These are phyloP conservation scores for Odontomyia ornata DNA, from an alignment of 2,888 invertebrate genomes.

Conservation along the genomic window DNA sequence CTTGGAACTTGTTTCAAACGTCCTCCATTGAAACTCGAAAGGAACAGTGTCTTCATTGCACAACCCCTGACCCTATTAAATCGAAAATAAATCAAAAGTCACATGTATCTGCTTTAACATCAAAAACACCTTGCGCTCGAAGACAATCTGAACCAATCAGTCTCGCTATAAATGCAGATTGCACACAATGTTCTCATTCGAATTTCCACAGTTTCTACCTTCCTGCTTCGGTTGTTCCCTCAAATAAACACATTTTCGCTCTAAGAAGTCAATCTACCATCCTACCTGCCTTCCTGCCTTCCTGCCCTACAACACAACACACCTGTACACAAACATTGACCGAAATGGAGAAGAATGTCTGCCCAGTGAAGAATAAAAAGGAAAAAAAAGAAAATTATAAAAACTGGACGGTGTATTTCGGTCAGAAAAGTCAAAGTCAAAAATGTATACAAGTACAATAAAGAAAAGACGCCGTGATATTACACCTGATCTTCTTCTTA, in stretches of 20 bases:
- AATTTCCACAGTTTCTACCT: neutral
- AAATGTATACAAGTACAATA: neutral
- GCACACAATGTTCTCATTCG: slow-evolving; percentile 12
- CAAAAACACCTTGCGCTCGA: slow-evolving; percentile 45
- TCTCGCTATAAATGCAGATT: slow-evolving; percentile 23
- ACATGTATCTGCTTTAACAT: neutral
- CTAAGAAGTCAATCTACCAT: too few relatives aligned
- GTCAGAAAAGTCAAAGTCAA: slow-evolving; percentile 38
- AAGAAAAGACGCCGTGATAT: slow-evolving; percentile 34
- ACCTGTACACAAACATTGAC: slow-evolving; percentile 44
- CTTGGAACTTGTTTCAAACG: too few relatives aligned
- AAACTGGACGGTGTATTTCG: slow-evolving; percentile 24
- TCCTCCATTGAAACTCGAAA: too few relatives aligned
- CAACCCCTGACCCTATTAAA: neutral
- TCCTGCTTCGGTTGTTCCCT: neutral
- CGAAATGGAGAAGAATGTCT: slow-evolving; percentile 2
- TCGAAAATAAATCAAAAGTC: slow-evolving; percentile 17
- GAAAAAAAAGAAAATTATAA: neutral
- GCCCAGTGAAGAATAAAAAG: neutral
- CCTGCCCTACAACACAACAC: slow-evolving; percentile 11
- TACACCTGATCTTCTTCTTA: slow-evolving; percentile 24
- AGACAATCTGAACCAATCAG: slow-evolving; percentile 49
- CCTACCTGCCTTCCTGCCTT: neutral
- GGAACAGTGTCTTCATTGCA: neutral
- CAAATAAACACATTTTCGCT: neutral